phyloP scores from a whole-genome alignment of 1,140 invertebrate genomes.

The Drosophila dunni region DNA sequence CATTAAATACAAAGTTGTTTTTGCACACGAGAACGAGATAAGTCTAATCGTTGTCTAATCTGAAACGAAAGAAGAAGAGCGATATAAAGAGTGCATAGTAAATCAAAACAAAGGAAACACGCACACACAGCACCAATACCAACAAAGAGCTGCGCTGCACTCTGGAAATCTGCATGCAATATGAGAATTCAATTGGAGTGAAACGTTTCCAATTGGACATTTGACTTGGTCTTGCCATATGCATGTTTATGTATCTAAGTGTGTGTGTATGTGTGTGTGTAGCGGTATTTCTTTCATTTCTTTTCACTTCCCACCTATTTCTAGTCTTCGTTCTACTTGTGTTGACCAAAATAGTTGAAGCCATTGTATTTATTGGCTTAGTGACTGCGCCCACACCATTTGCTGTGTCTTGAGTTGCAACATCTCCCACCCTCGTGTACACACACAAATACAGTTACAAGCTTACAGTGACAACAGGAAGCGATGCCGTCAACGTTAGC shows the following conservation, averaged over 20 bases:
- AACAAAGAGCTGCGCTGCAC: neutral
- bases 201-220: constrained; percentile 8
- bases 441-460: neutral
- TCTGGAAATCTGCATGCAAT: constrained; percentile 11
- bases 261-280: neutral
- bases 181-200: constrained; percentile 13
- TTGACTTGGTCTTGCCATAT: neutral
- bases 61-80: neutral
- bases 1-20: neutral
- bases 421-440: constrained; percentile 7
- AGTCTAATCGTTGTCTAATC: constrained; percentile 8
- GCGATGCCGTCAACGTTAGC: constrained; percentile 32
- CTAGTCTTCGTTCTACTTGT: constrained; percentile 19
- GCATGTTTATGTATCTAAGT: neutral
- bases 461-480: constrained; percentile 38
- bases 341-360: constrained; percentile 44
- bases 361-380: constrained; percentile 29
- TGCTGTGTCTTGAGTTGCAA: constrained; percentile 18
- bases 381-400: constrained; percentile 34
- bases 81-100: neutral
- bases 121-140: neutral
- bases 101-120: constrained; percentile 7
- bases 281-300: neutral
- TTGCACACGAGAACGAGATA: neutral
- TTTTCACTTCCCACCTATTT: neutral